phyloP scores from a whole-genome alignment of 2,888 invertebrate species.

The Drosophila mulleri region DNA sequence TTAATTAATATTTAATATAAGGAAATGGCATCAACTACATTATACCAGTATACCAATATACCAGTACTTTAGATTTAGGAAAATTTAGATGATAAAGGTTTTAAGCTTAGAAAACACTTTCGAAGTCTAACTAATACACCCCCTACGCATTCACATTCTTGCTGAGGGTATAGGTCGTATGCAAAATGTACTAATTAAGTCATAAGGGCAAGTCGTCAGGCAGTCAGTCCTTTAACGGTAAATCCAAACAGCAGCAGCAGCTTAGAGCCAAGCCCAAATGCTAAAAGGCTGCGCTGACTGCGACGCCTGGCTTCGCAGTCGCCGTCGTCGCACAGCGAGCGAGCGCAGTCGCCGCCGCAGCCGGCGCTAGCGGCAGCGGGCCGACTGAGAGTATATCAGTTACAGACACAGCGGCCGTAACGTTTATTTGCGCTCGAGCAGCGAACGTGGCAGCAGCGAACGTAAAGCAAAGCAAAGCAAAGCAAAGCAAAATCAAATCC shows the following conservation, averaged over 20 bases:
- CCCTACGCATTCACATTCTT: too few relatives aligned
- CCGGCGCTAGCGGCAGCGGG: conserved; percentile 25
- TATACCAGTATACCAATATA: not conserved
- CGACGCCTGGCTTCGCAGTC: conserved; percentile 10
- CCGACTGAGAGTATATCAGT: conserved; percentile 80
- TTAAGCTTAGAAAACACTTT: not conserved
- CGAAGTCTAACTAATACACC: not conserved
- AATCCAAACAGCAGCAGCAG: conserved; percentile 2
- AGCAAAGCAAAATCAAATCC: conserved; percentile 28
- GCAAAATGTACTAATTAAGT: conserved; percentile 51
- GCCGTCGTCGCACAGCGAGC: conserved; percentile 19
- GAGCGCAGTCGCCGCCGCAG: conserved; percentile 13
- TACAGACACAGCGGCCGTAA: conserved; percentile 72
- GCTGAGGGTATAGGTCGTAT: conserved; percentile 22
- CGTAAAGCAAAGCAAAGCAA: conserved; percentile 51
- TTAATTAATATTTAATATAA: too few relatives aligned
- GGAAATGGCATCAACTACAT: too few relatives aligned
- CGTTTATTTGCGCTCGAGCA: conserved; percentile 84
- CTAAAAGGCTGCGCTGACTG: conserved; percentile 22
- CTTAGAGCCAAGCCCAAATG: conserved; percentile 51
- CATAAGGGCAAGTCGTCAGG: conserved; percentile 44
- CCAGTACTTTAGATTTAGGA: not conserved
- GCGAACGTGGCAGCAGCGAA: conserved; percentile 82
- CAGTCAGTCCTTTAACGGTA: conserved; percentile 40
- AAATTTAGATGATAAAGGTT: not conserved